A percentile compares a stretch with the other conserved stretches of the same genome.
phyloP scores from a whole-genome alignment of 2,888 invertebrate species.

The Dolichomitus sp. region DNA sequence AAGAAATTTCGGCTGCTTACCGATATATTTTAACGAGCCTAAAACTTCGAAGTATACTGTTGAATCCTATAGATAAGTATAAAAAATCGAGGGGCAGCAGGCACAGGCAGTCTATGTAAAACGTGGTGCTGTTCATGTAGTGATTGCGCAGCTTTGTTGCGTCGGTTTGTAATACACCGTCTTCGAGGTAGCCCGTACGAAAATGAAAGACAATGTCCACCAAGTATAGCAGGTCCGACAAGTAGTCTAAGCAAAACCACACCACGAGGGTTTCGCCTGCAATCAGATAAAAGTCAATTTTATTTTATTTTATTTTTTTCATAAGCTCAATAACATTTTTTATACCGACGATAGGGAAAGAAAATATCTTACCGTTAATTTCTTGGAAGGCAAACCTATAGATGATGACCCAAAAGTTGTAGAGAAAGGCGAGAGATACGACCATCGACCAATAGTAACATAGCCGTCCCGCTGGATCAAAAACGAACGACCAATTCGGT shows the following conservation, averaged over 20 bases:
- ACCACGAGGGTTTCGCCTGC: slow-evolving; percentile 94
- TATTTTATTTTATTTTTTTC: neutral
- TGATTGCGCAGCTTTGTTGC: slow-evolving; percentile 97
- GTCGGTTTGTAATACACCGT: slow-evolving; percentile 99
- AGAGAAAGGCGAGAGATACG: slow-evolving; percentile 97
- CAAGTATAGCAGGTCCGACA: slow-evolving; percentile 98
- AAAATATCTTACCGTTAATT: slow-evolving; percentile 92
- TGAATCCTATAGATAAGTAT: slow-evolving; percentile 98
- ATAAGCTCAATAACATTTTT: neutral
- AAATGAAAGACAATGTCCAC: slow-evolving; percentile 99
- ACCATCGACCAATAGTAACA: slow-evolving; percentile 99
- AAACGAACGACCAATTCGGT: slow-evolving; percentile 97
- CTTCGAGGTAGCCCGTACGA: slow-evolving; percentile 98
- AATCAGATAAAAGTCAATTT: neutral
- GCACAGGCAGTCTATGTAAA: slow-evolving; percentile 99
- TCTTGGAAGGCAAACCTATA: slow-evolving; percentile 99
- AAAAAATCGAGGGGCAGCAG: slow-evolving; percentile 99
- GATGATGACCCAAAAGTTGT: slow-evolving; percentile 99
- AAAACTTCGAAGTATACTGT: slow-evolving; percentile 98
- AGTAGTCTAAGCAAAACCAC: slow-evolving; percentile 99
- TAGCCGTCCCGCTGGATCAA: slow-evolving; percentile 98
- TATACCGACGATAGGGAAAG: neutral
- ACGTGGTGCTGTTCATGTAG: slow-evolving; percentile 99
- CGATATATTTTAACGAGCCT: slow-evolving; percentile 99
- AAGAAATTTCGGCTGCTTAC: slow-evolving; percentile 71